phyloP scores from a whole-genome alignment of 2,113 vertebrate genomes.

The Cryptotis parvus region DNA sequence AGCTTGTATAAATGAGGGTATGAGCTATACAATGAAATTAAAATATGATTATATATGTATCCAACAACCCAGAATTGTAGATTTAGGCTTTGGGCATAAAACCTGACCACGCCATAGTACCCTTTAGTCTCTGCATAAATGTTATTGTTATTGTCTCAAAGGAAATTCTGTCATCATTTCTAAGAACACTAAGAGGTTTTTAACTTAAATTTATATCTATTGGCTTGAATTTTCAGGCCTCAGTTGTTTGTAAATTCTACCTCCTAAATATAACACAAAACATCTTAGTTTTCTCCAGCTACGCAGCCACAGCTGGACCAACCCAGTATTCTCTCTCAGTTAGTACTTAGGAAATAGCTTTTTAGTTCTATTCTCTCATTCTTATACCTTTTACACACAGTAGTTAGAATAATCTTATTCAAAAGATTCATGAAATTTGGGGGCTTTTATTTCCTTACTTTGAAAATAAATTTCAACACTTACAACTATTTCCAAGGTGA shows the following conservation, averaged over 20 bases:
- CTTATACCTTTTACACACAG: background rate
- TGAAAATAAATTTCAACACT: background rate
- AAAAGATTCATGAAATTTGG: background rate
- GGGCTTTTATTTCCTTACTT: background rate
- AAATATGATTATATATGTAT: background rate
- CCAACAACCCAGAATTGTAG: background rate
- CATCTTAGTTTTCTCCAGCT: conserved; percentile 21
- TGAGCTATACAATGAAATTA: too few species aligned
- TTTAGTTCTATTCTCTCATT: background rate
- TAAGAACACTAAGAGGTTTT: conserved; percentile 28
- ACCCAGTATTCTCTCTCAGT: background rate
- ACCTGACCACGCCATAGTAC: background rate
- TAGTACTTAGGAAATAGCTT: background rate
- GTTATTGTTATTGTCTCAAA: conserved; percentile 2
- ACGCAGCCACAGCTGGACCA: background rate
- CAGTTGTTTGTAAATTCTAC: conserved; percentile 2
- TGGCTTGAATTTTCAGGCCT: conserved; percentile 31
- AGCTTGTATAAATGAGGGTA: background rate
- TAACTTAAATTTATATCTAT: conserved; percentile 39
- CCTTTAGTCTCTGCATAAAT: background rate
- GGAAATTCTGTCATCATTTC: conserved; percentile 30
- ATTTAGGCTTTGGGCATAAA: conserved; percentile 36
- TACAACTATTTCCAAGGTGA: background rate
- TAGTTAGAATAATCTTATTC: background rate
- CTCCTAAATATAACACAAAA: conserved; percentile 20